Evolutionary conservation across 2,888 invertebrate genomes (phyloP).

Genomic region (Subacronicta megacephala): DNA sequence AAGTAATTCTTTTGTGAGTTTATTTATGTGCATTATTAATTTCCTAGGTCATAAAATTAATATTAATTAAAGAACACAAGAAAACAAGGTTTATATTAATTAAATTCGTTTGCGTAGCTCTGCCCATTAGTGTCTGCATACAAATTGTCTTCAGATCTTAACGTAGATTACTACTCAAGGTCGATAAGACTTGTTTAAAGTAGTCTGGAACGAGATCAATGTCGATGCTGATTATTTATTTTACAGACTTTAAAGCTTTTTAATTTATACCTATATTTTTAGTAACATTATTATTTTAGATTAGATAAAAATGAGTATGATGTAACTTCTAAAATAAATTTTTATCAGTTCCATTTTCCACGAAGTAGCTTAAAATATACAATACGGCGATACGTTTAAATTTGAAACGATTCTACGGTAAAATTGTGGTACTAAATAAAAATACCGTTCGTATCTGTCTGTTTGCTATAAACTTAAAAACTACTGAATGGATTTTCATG

Average conservation of each 20-base stretch:
- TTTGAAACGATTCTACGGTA: background rate
- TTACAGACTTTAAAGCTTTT: background rate
- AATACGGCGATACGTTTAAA: background rate
- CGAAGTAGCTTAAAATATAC: background rate
- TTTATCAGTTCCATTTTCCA: background rate
- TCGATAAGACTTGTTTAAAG: constrained; percentile 33
- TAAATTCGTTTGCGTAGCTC: constrained; percentile 19
- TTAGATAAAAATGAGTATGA: background rate
- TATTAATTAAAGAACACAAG: constrained; percentile 4
- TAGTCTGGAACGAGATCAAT: constrained; percentile 16
- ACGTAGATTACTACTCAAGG: constrained; percentile 34
- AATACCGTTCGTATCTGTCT: no score
- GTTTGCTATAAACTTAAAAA: no score
- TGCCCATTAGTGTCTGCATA: constrained; percentile 22
- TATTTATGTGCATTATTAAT: constrained; percentile 1
- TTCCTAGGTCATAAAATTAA: background rate
- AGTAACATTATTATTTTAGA: background rate
- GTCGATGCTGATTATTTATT: constrained; percentile 1
- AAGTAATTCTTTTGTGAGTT: background rate
- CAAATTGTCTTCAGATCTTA: constrained; percentile 30
- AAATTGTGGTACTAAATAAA: no score
- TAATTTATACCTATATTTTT: no score
- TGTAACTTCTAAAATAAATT: background rate
- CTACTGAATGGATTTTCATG: no score
- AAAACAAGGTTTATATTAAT: constrained; percentile 26